These are phyloP conservation scores for Calidris pugnax DNA, from an alignment of 2,113 vertebrate genomes.

Conservation along the genomic window DNA sequence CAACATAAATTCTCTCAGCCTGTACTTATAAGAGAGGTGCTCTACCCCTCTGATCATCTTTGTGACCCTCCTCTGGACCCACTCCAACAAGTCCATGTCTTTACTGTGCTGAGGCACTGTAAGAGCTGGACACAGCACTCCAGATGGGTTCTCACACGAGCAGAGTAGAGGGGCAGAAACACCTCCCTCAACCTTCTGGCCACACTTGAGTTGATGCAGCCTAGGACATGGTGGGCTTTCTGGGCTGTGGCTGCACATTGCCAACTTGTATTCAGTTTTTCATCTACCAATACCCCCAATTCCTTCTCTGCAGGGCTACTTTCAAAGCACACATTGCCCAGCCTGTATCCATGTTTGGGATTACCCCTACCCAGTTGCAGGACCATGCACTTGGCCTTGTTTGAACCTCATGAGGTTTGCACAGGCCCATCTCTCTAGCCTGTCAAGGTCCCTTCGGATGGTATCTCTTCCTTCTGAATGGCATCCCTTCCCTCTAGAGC, in stretches of 20 bases:
- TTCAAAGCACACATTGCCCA: background rate
- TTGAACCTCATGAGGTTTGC: background rate
- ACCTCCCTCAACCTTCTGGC: background rate
- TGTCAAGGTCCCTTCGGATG: background rate
- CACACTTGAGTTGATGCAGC: background rate
- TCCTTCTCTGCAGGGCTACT: background rate
- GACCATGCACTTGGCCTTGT: background rate
- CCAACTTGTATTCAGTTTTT: background rate
- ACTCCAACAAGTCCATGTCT: too few species aligned
- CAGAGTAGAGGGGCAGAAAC: background rate
- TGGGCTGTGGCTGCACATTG: too few species aligned
- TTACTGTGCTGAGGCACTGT: background rate
- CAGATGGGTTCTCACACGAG: background rate
- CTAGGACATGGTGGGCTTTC: background rate
- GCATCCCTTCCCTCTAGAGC: background rate
- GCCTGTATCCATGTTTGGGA: background rate
- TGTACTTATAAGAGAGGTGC: background rate
- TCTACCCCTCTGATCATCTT: background rate
- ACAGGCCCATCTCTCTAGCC: accelerated
- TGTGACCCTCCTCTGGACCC: background rate
- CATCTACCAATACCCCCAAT: background rate
- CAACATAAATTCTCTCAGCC: background rate
- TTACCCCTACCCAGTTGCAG: background rate
- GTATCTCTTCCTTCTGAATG: background rate
- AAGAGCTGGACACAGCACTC: background rate